phyloP scores from a whole-genome alignment of 2,113 vertebrate species.

The Seriola dumerili region DNA sequence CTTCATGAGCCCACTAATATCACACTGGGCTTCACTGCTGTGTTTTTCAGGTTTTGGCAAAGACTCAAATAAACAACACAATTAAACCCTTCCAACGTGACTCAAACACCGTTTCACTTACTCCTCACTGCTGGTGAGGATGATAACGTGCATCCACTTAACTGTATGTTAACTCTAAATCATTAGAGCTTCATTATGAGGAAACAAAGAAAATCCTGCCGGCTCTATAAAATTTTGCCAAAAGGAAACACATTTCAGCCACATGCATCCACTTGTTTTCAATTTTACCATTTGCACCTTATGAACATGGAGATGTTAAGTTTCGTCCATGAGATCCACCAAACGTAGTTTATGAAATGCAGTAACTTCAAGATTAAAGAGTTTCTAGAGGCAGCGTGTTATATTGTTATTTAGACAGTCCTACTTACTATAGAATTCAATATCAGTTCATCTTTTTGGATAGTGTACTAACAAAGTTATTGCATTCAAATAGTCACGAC shows the following conservation, averaged over 20 bases:
- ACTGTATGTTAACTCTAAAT: not conserved
- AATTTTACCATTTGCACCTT: not conserved
- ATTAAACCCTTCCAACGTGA: not conserved
- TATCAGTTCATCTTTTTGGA: not conserved
- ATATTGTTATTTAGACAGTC: too few relatives aligned
- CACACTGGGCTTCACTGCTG: not conserved
- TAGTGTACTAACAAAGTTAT: too few relatives aligned
- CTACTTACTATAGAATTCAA: too few relatives aligned
- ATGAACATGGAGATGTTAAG: too few relatives aligned
- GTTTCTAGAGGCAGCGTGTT: too few relatives aligned
- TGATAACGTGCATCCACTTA: not conserved
- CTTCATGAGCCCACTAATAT: not conserved
- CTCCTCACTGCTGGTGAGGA: not conserved
- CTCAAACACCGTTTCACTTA: not conserved
- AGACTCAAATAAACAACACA: conserved; percentile 6
- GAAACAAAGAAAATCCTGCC: not conserved
- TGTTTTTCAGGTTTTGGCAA: conserved; percentile 14
- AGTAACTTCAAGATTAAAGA: too few relatives aligned
- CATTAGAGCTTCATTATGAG: not conserved
- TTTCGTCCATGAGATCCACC: not conserved
- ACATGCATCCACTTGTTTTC: not conserved
- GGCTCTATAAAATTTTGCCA: not conserved
- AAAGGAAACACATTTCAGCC: not conserved
- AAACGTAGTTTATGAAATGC: not conserved
- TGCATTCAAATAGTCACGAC: too few relatives aligned